Evolutionary conservation across 1,140 invertebrate genomes (phyloP).

Genomic region (fruit fly (Drosophila melanogaster)): Release_6_plus_ISO1_MT NT_033777.3:14860501-14861000

Average conservation of each 20-base stretch:
- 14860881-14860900: not conserved
- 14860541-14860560: not conserved
- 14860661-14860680: constrained; percentile 28
- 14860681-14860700: constrained; percentile 52
- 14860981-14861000: constrained; percentile 4
- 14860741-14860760: no score
- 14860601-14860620: constrained; percentile 4
- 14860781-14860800: constrained; percentile 16
- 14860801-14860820: not conserved
- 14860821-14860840: constrained; percentile 6
- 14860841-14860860: constrained; percentile 16
- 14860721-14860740: constrained; percentile 16
- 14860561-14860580: constrained; percentile 24
- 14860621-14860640: constrained; percentile 7
- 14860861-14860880: constrained; percentile 19
- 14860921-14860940: constrained; percentile 47
- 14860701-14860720: constrained; percentile 49
- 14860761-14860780: constrained; percentile 51
- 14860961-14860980: constrained; percentile 49
- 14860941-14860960: constrained; percentile 60
- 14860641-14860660: constrained; percentile 18
- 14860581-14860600: constrained; percentile 3
- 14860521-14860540: not conserved
- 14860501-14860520: not conserved
- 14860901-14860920: constrained; percentile 31